Evolutionary conservation across 2,888 invertebrate genomes (phyloP).

Genomic region (Glyphotaelius pellucidus): DNA sequence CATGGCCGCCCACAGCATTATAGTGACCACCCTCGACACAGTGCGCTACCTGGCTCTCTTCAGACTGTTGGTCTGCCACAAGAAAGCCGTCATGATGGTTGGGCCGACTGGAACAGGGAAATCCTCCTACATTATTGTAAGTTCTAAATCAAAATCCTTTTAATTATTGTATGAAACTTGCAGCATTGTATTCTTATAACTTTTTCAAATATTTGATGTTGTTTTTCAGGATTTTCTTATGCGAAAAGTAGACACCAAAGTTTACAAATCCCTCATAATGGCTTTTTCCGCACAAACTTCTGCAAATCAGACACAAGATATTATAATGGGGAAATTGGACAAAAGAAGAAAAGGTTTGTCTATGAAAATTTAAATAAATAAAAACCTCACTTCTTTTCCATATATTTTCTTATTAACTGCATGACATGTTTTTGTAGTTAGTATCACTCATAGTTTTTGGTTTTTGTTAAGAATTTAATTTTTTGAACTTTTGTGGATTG

Average conservation of each 20-base stretch:
- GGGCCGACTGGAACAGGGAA: slow-evolving; percentile 98
- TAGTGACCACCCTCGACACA: slow-evolving; percentile 95
- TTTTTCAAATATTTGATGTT: not conserved
- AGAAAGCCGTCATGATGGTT: slow-evolving; percentile 90
- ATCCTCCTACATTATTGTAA: slow-evolving; percentile 89
- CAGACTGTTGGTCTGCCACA: slow-evolving; percentile 86
- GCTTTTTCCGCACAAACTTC: slow-evolving; percentile 97
- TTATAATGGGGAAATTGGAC: slow-evolving; percentile 95
- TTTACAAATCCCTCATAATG: slow-evolving; percentile 91
- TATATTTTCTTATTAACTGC: too few relatives aligned
- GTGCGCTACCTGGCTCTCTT: slow-evolving; percentile 90
- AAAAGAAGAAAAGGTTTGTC: slow-evolving; percentile 89
- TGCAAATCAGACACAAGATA: slow-evolving; percentile 95
- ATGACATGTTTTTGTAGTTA: too few relatives aligned
- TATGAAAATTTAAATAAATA: not conserved
- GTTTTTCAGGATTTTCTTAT: slow-evolving; percentile 84
- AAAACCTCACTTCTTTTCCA: too few relatives aligned
- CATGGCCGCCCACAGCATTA: slow-evolving; percentile 95
- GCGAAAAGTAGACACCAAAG: slow-evolving; percentile 85
- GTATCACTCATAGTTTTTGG: too few relatives aligned
- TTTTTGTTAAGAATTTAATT: too few relatives aligned
- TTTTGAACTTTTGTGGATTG: too few relatives aligned
- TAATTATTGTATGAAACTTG: too few relatives aligned
- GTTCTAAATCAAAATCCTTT: slow-evolving; percentile 65
- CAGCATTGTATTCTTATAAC: too few relatives aligned